These are phyloP conservation scores for Mus caroli DNA, from an alignment of 2,797 vertebrate species.

Conservation along the genomic window DNA sequence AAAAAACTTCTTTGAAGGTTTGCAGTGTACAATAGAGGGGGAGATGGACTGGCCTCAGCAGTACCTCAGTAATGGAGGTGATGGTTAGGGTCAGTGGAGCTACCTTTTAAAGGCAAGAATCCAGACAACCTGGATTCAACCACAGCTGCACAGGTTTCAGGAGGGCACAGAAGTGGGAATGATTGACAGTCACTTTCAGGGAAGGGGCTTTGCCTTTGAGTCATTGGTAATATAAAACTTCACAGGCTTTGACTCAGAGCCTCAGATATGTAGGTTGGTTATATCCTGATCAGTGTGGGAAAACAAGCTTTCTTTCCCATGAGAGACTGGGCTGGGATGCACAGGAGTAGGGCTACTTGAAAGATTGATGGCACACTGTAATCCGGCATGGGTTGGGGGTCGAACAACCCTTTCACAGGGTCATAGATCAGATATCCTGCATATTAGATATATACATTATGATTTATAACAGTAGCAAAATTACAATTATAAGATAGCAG, in stretches of 20 bases:
- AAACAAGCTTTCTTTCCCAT: slow-evolving; percentile 8
- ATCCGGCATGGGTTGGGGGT: not conserved
- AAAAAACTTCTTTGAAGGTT: not conserved
- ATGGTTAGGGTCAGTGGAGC: not conserved
- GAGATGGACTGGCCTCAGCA: not conserved
- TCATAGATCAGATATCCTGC: not conserved
- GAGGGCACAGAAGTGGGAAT: not conserved
- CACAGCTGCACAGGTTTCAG: not conserved
- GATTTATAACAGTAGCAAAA: not conserved
- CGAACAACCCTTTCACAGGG: not conserved
- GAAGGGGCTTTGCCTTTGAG: not conserved
- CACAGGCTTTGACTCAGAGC: not conserved
- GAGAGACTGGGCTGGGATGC: not conserved
- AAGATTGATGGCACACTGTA: not conserved
- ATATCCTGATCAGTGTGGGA: not conserved
- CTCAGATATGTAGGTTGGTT: not conserved
- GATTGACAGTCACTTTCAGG: not conserved
- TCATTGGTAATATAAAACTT: not conserved
- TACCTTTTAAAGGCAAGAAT: slow-evolving; percentile 1
- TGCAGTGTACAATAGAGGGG: not conserved
- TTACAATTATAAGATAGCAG: not conserved
- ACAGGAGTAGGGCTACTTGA: not conserved
- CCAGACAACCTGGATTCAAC: not conserved
- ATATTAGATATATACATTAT: not conserved
- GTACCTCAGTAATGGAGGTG: not conserved